Base-by-base conservation (phyloP, 2,113 vertebrate genomes). In the Glareola pratincola region DNA sequence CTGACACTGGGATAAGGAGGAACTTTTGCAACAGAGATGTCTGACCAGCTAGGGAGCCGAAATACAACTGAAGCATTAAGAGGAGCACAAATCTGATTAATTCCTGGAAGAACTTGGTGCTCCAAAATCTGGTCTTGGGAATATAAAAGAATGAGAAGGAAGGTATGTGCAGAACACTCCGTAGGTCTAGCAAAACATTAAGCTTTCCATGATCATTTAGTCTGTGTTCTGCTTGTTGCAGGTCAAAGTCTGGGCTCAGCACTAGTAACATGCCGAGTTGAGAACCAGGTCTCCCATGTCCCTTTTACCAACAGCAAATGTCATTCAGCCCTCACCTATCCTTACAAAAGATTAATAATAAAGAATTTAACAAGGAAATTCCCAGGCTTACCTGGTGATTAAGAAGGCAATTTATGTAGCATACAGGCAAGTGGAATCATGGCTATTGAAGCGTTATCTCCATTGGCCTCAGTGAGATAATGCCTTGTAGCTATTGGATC, bases 391-490 rank as follows among this genome's bases (percentile, higher is more conserved):
- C 98, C 98, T 26, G 97, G 95, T 74, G 98, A 97, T 75, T 98
- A 96, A 68, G 98, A 98, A 94, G 95, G 62, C 80, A 99, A 98
- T 96, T 98, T 98, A 97, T 98, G 98, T 92, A 98, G 98, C 98
- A 98, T 98, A 95, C 97, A 97, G 32, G 97, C 96, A 77, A 99
- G 92, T 8, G 98, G 98, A 97, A 99, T 69, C 36, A 99, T 82
- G 2, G 98, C 98, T 93, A 98, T 79, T 98, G 98, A 98, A 97
- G 98, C 98, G 96, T 99, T 99, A 97, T 98, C 98, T 36, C 98
- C 98, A 24, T 98, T 99, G 87, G 98, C 99, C 96, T 99, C 98
- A 15, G 98, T 98, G 92, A 99, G 99, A 97, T 99, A 99, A 50
- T 98, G 98, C 32, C 98, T 97, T 2, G 99, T 98, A 96, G 98